phyloP scores from a whole-genome alignment of 2,113 vertebrate genomes.

The Galemys pyrenaicus region DNA sequence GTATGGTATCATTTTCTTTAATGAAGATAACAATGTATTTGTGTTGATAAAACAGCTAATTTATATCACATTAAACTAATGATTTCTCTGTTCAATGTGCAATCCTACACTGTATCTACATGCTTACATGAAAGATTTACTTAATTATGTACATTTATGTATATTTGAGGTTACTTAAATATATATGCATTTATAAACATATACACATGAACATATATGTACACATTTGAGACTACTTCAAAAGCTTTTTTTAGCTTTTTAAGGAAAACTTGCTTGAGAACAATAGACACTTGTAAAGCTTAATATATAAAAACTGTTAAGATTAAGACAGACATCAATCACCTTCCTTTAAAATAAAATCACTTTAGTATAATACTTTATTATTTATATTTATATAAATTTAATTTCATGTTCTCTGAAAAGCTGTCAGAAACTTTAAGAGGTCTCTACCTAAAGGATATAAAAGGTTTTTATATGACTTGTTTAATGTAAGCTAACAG shows the following conservation, averaged over 20 bases:
- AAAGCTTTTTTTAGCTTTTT: slow-evolving; percentile 48
- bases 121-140: slow-evolving; percentile 34
- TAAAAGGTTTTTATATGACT: not conserved
- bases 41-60: slow-evolving; percentile 70
- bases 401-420: slow-evolving; percentile 26
- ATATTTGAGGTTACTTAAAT: slow-evolving; percentile 4
- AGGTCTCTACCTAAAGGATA: not conserved
- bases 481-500: not conserved
- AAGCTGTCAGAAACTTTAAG: not conserved
- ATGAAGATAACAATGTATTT: slow-evolving; percentile 13
- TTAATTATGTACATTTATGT: not conserved
- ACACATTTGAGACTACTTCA: slow-evolving; percentile 44
- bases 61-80: slow-evolving; percentile 64
- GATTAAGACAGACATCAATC: not conserved
- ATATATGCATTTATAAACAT: not conserved
- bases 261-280: slow-evolving; percentile 10
- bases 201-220: not conserved
- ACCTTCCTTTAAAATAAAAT: not conserved
- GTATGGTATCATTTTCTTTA: slow-evolving; percentile 3
- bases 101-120: slow-evolving; percentile 75
- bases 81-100: slow-evolving; percentile 58
- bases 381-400: slow-evolving; percentile 19
- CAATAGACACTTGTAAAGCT: slow-evolving; percentile 19
- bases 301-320: not conserved
- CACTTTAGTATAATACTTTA: not conserved